Conservation (phyloP, 1,140 invertebrate species). For the Ectropis grisescens region DNA sequence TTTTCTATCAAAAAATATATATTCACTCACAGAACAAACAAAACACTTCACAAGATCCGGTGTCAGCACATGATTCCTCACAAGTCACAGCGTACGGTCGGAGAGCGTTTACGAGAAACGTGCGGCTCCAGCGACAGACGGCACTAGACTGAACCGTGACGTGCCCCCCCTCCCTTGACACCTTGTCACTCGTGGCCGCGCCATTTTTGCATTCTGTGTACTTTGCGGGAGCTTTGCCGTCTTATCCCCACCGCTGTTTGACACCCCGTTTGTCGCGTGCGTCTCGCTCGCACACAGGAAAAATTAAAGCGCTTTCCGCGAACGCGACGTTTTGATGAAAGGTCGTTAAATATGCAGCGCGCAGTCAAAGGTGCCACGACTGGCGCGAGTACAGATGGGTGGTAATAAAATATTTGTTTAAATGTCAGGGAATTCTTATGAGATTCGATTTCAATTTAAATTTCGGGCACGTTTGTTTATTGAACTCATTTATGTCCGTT, state of each 20-base stretch:
- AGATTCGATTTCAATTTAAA: too few species aligned
- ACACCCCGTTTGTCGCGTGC: conserved; percentile 58
- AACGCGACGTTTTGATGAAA: conserved; percentile 53
- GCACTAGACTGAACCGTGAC: conserved; percentile 36
- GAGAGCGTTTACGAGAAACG: conserved; percentile 14
- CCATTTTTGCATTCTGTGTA: conserved; percentile 69
- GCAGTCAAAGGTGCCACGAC: conserved; percentile 38
- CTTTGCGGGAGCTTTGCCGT: conserved; percentile 67
- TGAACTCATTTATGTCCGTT: too few species aligned
- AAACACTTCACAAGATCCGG: conserved; percentile 44
- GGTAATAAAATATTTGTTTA: too few species aligned
- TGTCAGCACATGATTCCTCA: conserved; percentile 50
- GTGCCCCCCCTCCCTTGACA: conserved; percentile 44
- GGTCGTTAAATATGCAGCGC: conserved; percentile 62
- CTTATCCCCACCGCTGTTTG: conserved; percentile 68
- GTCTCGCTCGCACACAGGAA: conserved; percentile 46
- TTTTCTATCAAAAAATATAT: conserved; percentile 55
- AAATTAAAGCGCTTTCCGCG: conserved; percentile 50
- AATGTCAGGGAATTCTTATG: too few species aligned
- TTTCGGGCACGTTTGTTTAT: too few species aligned
- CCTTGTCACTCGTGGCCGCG: conserved; percentile 61
- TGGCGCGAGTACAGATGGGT: conserved; percentile 54
- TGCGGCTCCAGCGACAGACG: conserved; percentile 24
- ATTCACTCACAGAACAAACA: conserved; percentile 27
- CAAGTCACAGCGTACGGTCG: conserved; percentile 29